Percentiles rank a stretch among this genome's conserved stretches.
Evolutionary conservation across 2,113 vertebrate species (phyloP).

Genomic region (Macrotus californicus): DNA sequence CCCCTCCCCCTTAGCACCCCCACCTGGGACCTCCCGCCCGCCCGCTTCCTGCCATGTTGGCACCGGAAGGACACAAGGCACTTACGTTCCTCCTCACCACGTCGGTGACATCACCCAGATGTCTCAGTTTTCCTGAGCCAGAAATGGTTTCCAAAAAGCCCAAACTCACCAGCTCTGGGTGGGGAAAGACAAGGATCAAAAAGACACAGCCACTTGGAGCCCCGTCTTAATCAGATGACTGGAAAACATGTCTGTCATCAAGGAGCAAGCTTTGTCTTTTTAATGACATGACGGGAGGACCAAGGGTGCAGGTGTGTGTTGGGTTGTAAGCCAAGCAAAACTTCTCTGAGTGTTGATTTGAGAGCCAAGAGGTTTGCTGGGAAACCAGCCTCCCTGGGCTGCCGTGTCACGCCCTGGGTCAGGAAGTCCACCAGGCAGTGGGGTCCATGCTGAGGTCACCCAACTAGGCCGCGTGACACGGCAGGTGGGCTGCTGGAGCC

Average conservation of each 20-base stretch:
- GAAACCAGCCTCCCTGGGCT: background rate
- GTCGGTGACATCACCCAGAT: constrained; percentile 59
- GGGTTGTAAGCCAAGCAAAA: too few species aligned
- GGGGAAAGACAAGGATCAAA: background rate
- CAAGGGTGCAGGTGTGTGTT: fast-evolving
- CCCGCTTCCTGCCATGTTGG: fast-evolving
- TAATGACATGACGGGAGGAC: fast-evolving
- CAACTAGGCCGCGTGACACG: fast-evolving
- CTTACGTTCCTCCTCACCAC: constrained; percentile 59
- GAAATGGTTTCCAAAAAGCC: constrained; percentile 55
- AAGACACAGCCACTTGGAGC: fast-evolving
- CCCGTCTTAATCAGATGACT: fast-evolving
- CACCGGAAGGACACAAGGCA: fast-evolving
- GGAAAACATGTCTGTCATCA: fast-evolving
- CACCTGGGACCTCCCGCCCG: fast-evolving
- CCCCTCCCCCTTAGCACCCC: background rate
- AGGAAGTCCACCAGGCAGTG: background rate
- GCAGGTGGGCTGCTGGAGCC: background rate
- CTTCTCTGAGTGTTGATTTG: fast-evolving
- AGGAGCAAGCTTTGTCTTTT: background rate
- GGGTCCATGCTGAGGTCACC: fast-evolving
- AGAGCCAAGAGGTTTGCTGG: background rate
- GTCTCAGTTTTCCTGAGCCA: background rate
- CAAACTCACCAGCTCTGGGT: constrained; percentile 56
- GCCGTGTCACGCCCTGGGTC: fast-evolving